Base-by-base conservation (phyloP, 2,888 invertebrate species). In the Eupithecia vulgata region DNA sequence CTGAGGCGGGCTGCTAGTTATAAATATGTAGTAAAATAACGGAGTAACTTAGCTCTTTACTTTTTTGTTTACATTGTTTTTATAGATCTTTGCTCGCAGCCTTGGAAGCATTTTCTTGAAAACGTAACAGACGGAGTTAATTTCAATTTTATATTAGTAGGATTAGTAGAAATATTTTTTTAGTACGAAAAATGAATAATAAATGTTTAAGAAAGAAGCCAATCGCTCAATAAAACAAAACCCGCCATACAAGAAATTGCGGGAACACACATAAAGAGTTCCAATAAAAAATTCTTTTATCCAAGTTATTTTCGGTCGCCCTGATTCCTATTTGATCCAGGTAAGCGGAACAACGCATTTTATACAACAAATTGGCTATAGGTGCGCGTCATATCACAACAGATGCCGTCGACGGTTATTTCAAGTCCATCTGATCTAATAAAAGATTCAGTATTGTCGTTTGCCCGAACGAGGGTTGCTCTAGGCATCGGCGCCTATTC, bases 381-480 rank as follows among this genome's bases (percentile, higher is more conserved):
- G 37, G n/a, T 25, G 30, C 68, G 65, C 45, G 68, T 48, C 92
- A 93, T 94, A 94, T 92, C 88, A 91, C 90, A 93, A 92, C 94
- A 94, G 92, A 93, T 94, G 93, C 91, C 88, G 87, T 83, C 88
- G 91, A 92, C 91, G 90, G 91, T 93, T 92, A 94, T 91, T 91
- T 91, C 93, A 92, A 91, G 88, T 90, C 90, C 91, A 92, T 93
- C 91, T 84, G 89, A 92, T 91, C 92, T 92, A 93, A 94, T 94
- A 94, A 93, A 93, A 94, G 92, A 94, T 93, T 93, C 94, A 94
- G 91, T 91, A 90, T 90, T 90, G 90, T 89, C 92, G 91, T 91
- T 91, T 88, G 85, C 76, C 81, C 87, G 84, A 88, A 88, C 89
- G 88, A 90, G 90, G 93, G 91, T 89, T 82, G 86, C 90, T 87